Conservation (phyloP, 2,113 vertebrate genomes). For the Podarcis muralis region DNA sequence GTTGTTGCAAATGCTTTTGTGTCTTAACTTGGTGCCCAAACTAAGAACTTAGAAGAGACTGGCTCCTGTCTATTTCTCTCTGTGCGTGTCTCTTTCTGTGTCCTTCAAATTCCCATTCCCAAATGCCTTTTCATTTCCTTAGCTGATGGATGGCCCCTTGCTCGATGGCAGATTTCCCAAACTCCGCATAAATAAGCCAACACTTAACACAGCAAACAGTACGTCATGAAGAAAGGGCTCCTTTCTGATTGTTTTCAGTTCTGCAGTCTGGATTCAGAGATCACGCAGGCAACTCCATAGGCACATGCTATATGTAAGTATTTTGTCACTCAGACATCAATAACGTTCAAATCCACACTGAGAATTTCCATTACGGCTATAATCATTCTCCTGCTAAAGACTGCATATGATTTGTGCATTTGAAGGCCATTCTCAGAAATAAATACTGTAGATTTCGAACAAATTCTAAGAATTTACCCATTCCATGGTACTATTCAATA, state of each 20-base stretch:
- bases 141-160: constrained; percentile 36
- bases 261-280: constrained; percentile 26
- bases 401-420: not conserved
- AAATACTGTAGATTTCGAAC: not conserved
- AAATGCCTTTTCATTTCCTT: constrained; percentile 40
- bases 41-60: constrained; percentile 61
- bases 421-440: not conserved
- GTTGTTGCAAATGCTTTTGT: constrained; percentile 78
- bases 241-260: not conserved
- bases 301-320: constrained; percentile 2
- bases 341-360: constrained; percentile 10
- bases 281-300: not conserved
- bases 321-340: constrained; percentile 28
- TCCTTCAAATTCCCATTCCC: constrained; percentile 61
- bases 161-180: constrained; percentile 51
- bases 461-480: not conserved
- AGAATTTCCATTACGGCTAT: constrained; percentile 3
- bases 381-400: not conserved
- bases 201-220: constrained; percentile 9
- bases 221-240: constrained; percentile 16
- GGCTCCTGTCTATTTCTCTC: constrained; percentile 68
- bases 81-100: constrained; percentile 46
- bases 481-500: not conserved
- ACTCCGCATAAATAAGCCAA: constrained; percentile 51
- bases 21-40: constrained; percentile 75